Evolutionary conservation across 2,888 invertebrate species (phyloP), one percentile per base, ranked within the genome.

Genomic region (Nycteola revayana): DNA sequence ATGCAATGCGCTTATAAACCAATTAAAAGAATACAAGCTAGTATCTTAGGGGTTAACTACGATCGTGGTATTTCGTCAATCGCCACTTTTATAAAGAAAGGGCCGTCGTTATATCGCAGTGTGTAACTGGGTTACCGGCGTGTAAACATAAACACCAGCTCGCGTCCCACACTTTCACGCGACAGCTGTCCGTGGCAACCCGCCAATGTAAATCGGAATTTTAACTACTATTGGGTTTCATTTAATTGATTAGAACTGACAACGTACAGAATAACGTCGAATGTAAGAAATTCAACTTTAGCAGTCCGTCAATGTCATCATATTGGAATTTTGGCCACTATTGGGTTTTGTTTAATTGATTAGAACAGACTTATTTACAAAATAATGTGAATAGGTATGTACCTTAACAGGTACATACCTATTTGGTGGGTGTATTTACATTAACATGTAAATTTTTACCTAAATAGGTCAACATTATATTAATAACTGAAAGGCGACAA

Each of bases 121-220:
- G 50, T 39, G 62, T 66, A 73, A 65, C 69, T 77, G 62, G 74
- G 78, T 76, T 76, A 73, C 64, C 55, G 60, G 61, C 35, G 52
- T 48, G 66, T 75, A 75, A 74, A 79, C 75, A 65, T 68, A 76
- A 77, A 80, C 73, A 71, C 40, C 49, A 59, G 38, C 22, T n/a
- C 52, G 57, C 50, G 60, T 47, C 52, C 56, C 46, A 58, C 58
- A 69, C 67, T 74, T 75, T 74, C 64, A 66, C 69, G 66, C 60
- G 71, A 70, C 75, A 60, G 61, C 48, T 55, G 48, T 42, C 42
- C 36, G 48, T 69, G 63, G 72, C 68, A 64, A 40, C 42, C 49
- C 42, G 65, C 66, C 67, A 71, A 60, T 51, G 45, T 36, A n/a
- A 10, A 48, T 31, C 28, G 29, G 45, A 34, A 37, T 50, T 51